Evolutionary conservation across 92 coral and sea anemone genomes (phyloP), one percentile per base, ranked within the genome.

Genomic region (Meandrina meandrites): DNA sequence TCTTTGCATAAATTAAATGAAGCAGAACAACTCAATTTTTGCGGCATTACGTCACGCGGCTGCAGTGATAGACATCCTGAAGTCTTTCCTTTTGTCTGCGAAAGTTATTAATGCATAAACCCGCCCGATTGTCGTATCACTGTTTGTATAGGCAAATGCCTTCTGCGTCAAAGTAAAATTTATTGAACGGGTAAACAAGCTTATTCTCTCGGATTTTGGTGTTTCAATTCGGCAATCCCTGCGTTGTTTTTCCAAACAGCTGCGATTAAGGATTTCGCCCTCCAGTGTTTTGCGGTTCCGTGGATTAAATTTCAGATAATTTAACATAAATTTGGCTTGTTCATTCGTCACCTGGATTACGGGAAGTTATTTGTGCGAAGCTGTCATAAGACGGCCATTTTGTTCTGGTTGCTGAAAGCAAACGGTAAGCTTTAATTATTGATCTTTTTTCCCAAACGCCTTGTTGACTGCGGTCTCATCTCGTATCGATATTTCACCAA

Each of bases 121-220:
- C 64, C 27, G 21, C 56, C 86, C 76, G 42, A 32, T 78, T 22
- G 78, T 83, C 64, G 47, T 19, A 5, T 53, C 13, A 30, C 5
- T 84, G 87, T 84, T 84, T 84, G 36, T 45, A 75, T 56, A 57
- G 78, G 80, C 48, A 84, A 84, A 84, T 84, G 74, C 87, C 87
- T 84, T 74, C 37, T 74, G 87, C 73, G 87, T 37, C 72, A 82
- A 53, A 50, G 47, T 19, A 19, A 70, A 82, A 34, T 45, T 68
- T 82, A 82, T 82, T 70, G 60, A 12, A 19, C 78, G 35, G 24
- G 22, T 50, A 72, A 71, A 71, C 34, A n/a, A 16, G 79, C 45
- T 37, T 15, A 17, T 75, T 84, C 19, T 24, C 50, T 12, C 34
- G 36, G 66, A 32, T 83, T 83, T 71, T 53, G n/a, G 53, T 5